Conservation (phyloP, 1,140 invertebrate genomes). For the Drosophila ercepeae region DNA sequence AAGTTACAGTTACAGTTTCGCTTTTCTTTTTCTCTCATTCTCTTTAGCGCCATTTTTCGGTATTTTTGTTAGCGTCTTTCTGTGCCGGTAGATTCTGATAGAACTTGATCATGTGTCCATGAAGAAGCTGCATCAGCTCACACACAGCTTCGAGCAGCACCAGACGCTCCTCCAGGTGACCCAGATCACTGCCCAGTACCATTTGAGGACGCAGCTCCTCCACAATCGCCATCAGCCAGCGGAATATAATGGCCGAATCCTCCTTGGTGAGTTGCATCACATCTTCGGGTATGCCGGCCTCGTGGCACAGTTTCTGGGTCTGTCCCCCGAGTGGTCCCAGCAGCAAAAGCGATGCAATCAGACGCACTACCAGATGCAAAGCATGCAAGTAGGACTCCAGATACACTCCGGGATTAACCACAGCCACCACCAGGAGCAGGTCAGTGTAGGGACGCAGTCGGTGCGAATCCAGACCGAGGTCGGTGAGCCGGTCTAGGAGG, state of each 20-base stretch:
- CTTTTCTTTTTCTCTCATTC: too few species aligned
- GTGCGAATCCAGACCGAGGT: conserved; percentile 39
- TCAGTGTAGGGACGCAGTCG: conserved; percentile 39
- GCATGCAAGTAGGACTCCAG: conserved; percentile 52
- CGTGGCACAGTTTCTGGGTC: conserved; percentile 31
- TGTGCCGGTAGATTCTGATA: background rate
- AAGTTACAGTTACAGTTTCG: background rate
- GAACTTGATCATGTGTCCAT: conserved; percentile 20
- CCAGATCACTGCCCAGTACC: conserved; percentile 25
- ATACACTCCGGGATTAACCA: conserved; percentile 50
- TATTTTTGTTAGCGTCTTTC: too few species aligned
- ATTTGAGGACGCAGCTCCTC: conserved; percentile 45
- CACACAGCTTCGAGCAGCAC: conserved; percentile 43
- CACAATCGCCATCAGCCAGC: conserved; percentile 55
- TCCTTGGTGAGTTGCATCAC: conserved; percentile 39
- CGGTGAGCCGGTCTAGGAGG: conserved; percentile 48
- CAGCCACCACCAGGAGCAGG: conserved; percentile 45
- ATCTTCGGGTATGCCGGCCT: conserved; percentile 28
- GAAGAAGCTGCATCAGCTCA: conserved; percentile 42
- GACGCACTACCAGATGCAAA: conserved; percentile 55
- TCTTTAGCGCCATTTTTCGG: background rate
- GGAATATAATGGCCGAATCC: conserved; percentile 41
- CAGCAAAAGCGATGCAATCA: conserved; percentile 26
- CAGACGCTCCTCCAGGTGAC: conserved; percentile 35
- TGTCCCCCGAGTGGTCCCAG: conserved; percentile 39